These are phyloP conservation scores for Trichonephila clavata DNA, from an alignment of 1,140 invertebrate genomes.

Conservation along the genomic window DNA sequence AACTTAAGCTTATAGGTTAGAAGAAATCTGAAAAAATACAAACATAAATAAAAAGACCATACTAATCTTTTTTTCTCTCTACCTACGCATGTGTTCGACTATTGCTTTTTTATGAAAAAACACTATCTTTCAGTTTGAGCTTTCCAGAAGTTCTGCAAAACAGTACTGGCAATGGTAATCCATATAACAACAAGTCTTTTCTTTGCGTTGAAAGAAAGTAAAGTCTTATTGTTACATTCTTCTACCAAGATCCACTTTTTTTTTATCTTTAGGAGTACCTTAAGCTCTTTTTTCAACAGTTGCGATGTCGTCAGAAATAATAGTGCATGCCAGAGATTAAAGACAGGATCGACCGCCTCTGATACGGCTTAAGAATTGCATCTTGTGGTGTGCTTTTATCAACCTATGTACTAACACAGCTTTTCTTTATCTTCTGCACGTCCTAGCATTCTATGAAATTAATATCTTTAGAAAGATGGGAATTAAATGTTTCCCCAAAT, in stretches of 20 bases:
- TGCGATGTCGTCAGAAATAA: constrained; percentile 2
- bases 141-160: constrained; percentile 1
- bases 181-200: constrained; percentile 31
- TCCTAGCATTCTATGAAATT: no score
- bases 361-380: constrained; percentile 22
- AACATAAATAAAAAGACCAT: not conserved
- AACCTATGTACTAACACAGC: not conserved
- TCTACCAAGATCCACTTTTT: not conserved
- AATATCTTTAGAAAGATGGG: no score
- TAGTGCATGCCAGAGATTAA: constrained; percentile 11
- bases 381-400: constrained; percentile 14
- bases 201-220: constrained; percentile 28
- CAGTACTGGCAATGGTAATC: not conserved
- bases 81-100: not conserved
- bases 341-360: constrained; percentile 29
- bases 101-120: not conserved
- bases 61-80: not conserved
- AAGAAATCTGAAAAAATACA: no score
- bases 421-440: not conserved
- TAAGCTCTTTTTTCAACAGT: not conserved
- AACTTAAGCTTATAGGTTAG: no score
- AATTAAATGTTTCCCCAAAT: no score
- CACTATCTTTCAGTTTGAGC: not conserved
- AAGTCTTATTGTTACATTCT: constrained; percentile 38
- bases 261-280: not conserved